These are phyloP conservation scores for Triplophysa tibetana DNA, from an alignment of 2,113 vertebrate species.

Conservation along the genomic window DNA sequence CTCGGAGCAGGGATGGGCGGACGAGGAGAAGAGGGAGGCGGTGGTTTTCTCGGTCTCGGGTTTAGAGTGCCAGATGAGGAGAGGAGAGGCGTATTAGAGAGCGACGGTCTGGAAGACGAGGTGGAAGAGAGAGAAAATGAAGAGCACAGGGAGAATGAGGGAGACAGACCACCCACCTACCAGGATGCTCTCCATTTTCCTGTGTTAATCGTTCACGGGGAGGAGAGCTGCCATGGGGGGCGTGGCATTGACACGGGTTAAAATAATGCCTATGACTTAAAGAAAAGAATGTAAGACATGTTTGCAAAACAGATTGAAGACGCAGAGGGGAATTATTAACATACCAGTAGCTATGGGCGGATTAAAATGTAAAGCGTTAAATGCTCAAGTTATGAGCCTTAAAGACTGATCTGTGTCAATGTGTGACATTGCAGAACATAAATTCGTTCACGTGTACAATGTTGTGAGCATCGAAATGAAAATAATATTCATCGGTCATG, in stretches of 20 bases:
- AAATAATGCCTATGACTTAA: background rate
- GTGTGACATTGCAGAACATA: constrained; percentile 3
- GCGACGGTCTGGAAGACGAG: constrained; percentile 52
- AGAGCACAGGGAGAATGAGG: constrained; percentile 38
- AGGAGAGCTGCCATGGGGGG: constrained; percentile 69
- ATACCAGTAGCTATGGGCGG: too few species aligned
- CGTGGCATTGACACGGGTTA: constrained; percentile 52
- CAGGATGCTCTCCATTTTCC: constrained; percentile 78
- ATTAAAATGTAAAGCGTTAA: background rate
- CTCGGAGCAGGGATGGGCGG: constrained; percentile 65
- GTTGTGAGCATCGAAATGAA: constrained; percentile 28
- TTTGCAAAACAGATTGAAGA: constrained; percentile 32
- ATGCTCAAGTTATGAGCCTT: background rate
- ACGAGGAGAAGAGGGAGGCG: constrained; percentile 48
- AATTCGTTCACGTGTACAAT: constrained; percentile 28
- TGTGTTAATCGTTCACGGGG: constrained; percentile 76
- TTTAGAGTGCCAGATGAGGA: constrained; percentile 56
- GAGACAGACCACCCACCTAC: constrained; percentile 71
- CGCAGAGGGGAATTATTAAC: too few species aligned
- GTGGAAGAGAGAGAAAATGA: constrained; percentile 30
- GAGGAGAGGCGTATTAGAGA: constrained; percentile 52
- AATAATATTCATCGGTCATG: constrained; percentile 22
- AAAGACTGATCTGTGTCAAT: constrained; percentile 4
- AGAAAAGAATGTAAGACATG: constrained; percentile 29
- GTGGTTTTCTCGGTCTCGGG: constrained; percentile 54